Conservation (phyloP, 2,113 vertebrate species). For the Rhynchomys soricoides region DNA sequence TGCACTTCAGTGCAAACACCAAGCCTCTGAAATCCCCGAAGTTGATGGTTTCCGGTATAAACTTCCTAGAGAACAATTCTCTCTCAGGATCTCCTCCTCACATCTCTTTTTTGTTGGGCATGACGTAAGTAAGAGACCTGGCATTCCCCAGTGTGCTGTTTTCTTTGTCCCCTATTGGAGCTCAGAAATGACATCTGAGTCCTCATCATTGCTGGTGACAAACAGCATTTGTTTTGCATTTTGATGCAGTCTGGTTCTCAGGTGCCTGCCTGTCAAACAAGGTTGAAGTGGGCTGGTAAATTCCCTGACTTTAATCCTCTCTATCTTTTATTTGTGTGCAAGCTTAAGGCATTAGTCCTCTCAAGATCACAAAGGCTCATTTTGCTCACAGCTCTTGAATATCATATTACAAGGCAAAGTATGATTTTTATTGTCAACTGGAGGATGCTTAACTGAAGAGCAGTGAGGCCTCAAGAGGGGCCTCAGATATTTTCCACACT, state of each 20-base stretch:
- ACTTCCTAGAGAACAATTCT: constrained; percentile 50
- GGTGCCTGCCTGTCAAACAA: constrained; percentile 64
- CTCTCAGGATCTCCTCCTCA: constrained; percentile 61
- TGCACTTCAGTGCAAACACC: not conserved
- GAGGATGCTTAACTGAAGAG: constrained; percentile 65
- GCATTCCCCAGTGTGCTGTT: constrained; percentile 62
- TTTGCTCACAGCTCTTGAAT: constrained; percentile 69
- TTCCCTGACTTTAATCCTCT: constrained; percentile 60
- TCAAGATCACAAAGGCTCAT: constrained; percentile 57
- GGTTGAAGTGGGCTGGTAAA: constrained; percentile 42
- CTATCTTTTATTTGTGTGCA: constrained; percentile 60
- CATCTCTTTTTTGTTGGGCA: not conserved
- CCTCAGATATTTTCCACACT: constrained; percentile 60
- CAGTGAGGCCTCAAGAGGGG: constrained; percentile 61
- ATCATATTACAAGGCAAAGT: constrained; percentile 31
- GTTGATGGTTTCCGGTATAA: constrained; percentile 23
- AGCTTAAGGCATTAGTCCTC: constrained; percentile 61
- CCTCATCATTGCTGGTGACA: constrained; percentile 71
- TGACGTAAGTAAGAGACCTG: constrained; percentile 76
- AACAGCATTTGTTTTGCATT: constrained; percentile 75
- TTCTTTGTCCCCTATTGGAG: constrained; percentile 74
- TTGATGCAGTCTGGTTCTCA: constrained; percentile 65
- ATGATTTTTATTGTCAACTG: constrained; percentile 73
- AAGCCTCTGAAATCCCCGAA: constrained; percentile 19
- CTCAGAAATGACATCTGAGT: constrained; percentile 71